These are phyloP conservation scores for Proisotoma minuta DNA, from an alignment of 2,888 invertebrate genomes.

Conservation along the genomic window DNA sequence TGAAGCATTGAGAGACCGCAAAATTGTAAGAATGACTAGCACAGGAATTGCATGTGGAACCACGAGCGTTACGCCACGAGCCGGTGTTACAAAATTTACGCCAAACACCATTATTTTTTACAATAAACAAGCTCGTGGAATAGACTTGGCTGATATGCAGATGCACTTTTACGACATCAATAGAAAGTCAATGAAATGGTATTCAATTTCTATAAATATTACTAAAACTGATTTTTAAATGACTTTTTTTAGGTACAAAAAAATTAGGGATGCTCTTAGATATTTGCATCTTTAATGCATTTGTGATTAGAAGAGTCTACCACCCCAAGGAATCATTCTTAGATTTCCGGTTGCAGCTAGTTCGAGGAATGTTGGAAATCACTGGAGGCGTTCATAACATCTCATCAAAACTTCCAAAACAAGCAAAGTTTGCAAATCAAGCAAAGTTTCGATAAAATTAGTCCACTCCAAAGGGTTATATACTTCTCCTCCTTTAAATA, in stretches of 20 bases:
- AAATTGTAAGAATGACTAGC: conserved; percentile 18
- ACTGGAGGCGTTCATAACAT: too few relatives aligned
- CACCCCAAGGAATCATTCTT: background rate
- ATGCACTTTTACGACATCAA: conserved; percentile 2
- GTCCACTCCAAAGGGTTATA: too few relatives aligned
- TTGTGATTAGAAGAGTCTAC: background rate
- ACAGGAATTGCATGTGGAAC: conserved; percentile 7
- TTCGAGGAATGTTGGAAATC: background rate
- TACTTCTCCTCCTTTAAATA: too few relatives aligned
- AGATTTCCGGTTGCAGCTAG: background rate
- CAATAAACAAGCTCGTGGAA: conserved; percentile 14
- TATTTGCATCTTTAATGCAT: background rate
- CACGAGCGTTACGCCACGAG: background rate
- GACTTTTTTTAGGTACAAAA: background rate
- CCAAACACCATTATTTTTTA: conserved; percentile 10
- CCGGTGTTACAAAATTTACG: background rate
- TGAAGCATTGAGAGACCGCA: conserved; percentile 21
- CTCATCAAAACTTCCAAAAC: too few relatives aligned
- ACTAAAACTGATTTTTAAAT: background rate
- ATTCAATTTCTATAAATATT: background rate
- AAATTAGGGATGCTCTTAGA: background rate
- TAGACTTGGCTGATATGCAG: conserved; percentile 13
- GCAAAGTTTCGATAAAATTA: too few relatives aligned
- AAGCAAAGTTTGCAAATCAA: too few relatives aligned
- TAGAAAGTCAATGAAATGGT: background rate